phyloP scores from a whole-genome alignment of 2,797 vertebrate species.

The Chrysocyon brachyurus region DNA sequence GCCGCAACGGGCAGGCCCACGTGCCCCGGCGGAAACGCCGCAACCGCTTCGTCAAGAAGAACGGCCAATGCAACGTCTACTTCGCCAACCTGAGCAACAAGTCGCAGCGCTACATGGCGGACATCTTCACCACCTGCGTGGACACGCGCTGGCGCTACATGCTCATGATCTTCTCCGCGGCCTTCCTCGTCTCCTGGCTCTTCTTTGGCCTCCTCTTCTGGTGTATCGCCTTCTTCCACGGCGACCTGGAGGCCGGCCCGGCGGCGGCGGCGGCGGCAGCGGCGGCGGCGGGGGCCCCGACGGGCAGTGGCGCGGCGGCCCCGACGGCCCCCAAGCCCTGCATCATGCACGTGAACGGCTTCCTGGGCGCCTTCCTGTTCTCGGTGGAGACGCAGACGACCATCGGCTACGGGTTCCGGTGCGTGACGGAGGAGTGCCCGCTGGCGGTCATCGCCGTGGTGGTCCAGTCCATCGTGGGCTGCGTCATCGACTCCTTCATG shows the following conservation, averaged over 20 bases:
- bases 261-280: neutral
- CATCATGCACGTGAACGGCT: slow-evolving; percentile 96
- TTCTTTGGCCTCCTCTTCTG: slow-evolving; percentile 97
- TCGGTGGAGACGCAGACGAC: slow-evolving; percentile 99
- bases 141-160: slow-evolving; percentile 98
- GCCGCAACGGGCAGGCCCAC: slow-evolving; percentile 89
- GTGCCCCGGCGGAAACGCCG: slow-evolving; percentile 91
- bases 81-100: slow-evolving; percentile 98
- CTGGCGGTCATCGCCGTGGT: slow-evolving; percentile 95
- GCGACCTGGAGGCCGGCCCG: slow-evolving; percentile 91
- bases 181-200: slow-evolving; percentile 96
- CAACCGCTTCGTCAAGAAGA: slow-evolving; percentile 98
- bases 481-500: slow-evolving; percentile 99
- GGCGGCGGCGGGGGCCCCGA: neutral
- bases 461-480: slow-evolving; percentile 96
- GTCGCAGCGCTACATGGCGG: slow-evolving; percentile 95
- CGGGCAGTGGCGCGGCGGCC: slow-evolving; percentile 31
- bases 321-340: slow-evolving; percentile 91
- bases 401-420: slow-evolving; percentile 97
- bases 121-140: slow-evolving; percentile 99
- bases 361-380: slow-evolving; percentile 96
- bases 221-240: slow-evolving; percentile 94
- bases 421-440: slow-evolving; percentile 97
- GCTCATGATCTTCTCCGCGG: slow-evolving; percentile 94
- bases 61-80: slow-evolving; percentile 97